Evolutionary conservation across 1,140 invertebrate species (phyloP).

Genomic region (Argopecten irradians): DNA sequence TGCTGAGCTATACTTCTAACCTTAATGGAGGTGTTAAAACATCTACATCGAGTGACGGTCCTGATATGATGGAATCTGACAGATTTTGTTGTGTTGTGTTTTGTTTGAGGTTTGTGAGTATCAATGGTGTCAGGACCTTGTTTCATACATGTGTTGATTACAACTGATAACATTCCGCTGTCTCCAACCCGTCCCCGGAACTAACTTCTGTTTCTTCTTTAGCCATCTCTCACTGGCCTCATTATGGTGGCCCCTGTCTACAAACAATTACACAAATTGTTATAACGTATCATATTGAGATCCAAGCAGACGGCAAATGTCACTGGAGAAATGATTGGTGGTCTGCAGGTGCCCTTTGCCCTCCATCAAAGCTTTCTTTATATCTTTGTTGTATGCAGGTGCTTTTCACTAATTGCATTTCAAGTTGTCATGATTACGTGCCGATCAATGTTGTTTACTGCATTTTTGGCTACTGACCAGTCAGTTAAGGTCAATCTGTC

Average conservation of each 20-base stretch:
- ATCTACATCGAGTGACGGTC: not conserved
- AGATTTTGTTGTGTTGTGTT: not conserved
- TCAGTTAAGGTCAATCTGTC: not conserved
- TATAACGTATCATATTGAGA: constrained; percentile 16
- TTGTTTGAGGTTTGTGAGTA: not conserved
- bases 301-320: not conserved
- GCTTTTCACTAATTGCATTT: constrained; percentile 9
- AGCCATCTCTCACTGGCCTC: not conserved
- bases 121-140: constrained; percentile 14
- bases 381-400: not conserved
- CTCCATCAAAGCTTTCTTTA: not conserved
- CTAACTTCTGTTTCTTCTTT: not conserved
- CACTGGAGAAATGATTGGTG: constrained; percentile 3
- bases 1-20: too few relatives aligned
- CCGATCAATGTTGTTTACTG: not conserved
- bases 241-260: not conserved
- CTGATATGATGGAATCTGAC: not conserved
- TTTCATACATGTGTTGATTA: not conserved
- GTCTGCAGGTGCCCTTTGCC: constrained; percentile 12
- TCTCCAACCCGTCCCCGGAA: not conserved
- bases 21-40: not conserved
- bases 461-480: not conserved
- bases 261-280: not conserved
- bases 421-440: not conserved
- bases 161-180: not conserved